Evolutionary conservation across 2,888 invertebrate species (phyloP).

Genomic region (Baronia brevicornis): DNA sequence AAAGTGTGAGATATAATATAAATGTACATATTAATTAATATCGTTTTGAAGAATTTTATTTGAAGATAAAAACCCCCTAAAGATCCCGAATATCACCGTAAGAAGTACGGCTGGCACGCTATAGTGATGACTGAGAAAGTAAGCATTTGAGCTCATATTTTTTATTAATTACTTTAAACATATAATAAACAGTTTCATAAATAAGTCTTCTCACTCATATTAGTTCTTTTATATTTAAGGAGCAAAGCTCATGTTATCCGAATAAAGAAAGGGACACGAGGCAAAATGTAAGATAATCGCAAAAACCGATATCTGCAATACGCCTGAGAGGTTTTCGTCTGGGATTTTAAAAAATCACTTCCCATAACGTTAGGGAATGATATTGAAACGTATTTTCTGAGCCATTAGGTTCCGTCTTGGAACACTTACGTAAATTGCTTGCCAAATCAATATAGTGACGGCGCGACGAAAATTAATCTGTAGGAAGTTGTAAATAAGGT

Average conservation of each 20-base stretch:
- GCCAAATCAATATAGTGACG: constrained; percentile 12
- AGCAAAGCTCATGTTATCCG: constrained; percentile 5
- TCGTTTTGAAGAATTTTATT: too few relatives aligned
- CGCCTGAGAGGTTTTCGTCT: constrained; percentile 16
- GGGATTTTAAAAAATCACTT: constrained; percentile 17
- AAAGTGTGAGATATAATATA: too few relatives aligned
- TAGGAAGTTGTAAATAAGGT: constrained; percentile 11
- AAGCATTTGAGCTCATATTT: too few relatives aligned
- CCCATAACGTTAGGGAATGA: constrained; percentile 16
- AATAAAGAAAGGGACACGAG: constrained; percentile 12
- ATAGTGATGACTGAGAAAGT: too few relatives aligned
- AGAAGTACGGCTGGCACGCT: too few relatives aligned
- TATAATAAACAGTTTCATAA: too few relatives aligned
- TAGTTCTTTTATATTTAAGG: too few relatives aligned
- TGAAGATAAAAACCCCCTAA: too few relatives aligned
- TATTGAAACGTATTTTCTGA: constrained; percentile 23
- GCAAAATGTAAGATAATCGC: constrained; percentile 14
- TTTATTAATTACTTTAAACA: too few relatives aligned
- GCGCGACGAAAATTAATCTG: constrained; percentile 10
- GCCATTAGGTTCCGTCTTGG: constrained; percentile 19
- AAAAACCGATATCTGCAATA: constrained; percentile 15
- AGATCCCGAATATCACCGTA: too few relatives aligned
- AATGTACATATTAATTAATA: too few relatives aligned
- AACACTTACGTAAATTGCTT: constrained; percentile 15
- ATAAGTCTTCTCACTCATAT: too few relatives aligned